Evolutionary conservation across 2,113 vertebrate species (phyloP), one percentile per base, ranked within the genome.

Genomic region (Brienomyrus brachyistius): DNA sequence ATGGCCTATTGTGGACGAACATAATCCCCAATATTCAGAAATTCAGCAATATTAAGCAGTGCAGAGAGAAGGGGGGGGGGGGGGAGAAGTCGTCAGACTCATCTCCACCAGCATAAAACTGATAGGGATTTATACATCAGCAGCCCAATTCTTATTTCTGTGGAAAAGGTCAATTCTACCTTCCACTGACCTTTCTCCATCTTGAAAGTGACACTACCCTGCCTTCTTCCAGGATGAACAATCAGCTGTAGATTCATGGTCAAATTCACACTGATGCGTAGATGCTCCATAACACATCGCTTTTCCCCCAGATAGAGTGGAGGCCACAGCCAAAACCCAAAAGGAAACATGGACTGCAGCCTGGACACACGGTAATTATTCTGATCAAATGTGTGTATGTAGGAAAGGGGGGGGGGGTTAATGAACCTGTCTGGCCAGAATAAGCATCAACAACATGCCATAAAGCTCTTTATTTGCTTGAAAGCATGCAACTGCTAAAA

Each of bases 391-490:
- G 62, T 70, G n/a, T 70, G 10, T 70, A 31, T 70, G 62, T 27
- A 27, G 70, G 10, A 8, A 70, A 70, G 23, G 31, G 27, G n/a
- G 13, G 3, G 13, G 19, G 11, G 31, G 5, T 35, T 43, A 80
- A 40, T 80, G 13, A 80, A 40, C 35, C 74, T 1, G 74, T 43
- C 31, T 80, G 35, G 74, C 17, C 74, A n/a, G 8, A 45, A 43
- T 23, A 84, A 48, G 9, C 35, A 84, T n/a, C 40, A 48, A n/a
- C 82, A 59, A 45, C 8, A 40, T 23, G 15, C 31, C 19, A 88
- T 86, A 88, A 84, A 66, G 56, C 31, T 59, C 87, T 88, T 88
- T 88, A 88, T 88, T 88, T 88, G 87, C 87, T 62, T 88, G 45
- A 88, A 88, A 88, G 40, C 31, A 88, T 62, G 54, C 35, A 45